Percentiles rank a stretch among this genome's conserved stretches.
phyloP scores from a whole-genome alignment of 2,113 vertebrate species.

The Alouatta palliata region DNA sequence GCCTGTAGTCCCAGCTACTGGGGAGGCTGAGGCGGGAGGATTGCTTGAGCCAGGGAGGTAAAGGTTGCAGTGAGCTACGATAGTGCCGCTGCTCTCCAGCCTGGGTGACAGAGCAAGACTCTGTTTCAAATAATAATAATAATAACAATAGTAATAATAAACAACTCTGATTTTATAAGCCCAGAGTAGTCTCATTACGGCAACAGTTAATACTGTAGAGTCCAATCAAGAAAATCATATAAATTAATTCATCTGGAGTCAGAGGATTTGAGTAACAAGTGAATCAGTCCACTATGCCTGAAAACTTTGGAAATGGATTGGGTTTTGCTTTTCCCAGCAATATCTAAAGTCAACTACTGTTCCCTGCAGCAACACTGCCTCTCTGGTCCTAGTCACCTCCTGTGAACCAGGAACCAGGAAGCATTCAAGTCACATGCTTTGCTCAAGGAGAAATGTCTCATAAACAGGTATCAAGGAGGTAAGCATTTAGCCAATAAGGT shows the following conservation, averaged over 20 bases:
- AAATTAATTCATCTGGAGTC: neutral
- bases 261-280: neutral
- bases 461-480: neutral
- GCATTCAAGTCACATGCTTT: neutral
- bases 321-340: constrained; percentile 10
- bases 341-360: neutral
- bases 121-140: too few relatives aligned
- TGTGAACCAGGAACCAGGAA: constrained; percentile 29
- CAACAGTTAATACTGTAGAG: neutral
- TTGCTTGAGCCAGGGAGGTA: too few relatives aligned
- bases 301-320: neutral
- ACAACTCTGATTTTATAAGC: neutral
- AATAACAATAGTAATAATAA: neutral
- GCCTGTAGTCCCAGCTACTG: too few relatives aligned
- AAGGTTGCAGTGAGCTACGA: too few relatives aligned
- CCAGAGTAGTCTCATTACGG: neutral
- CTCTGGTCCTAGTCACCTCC: neutral
- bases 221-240: constrained; percentile 1
- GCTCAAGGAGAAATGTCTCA: constrained; percentile 28
- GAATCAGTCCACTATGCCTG: neutral
- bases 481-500: neutral
- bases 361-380: neutral
- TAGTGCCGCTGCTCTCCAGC: too few relatives aligned
- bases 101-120: too few relatives aligned
- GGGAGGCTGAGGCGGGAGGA: too few relatives aligned